A percentile compares a stretch with the other conserved stretches of the same genome.
phyloP scores from a whole-genome alignment of 2,888 invertebrate genomes.

The Sinotaia quadrata region DNA sequence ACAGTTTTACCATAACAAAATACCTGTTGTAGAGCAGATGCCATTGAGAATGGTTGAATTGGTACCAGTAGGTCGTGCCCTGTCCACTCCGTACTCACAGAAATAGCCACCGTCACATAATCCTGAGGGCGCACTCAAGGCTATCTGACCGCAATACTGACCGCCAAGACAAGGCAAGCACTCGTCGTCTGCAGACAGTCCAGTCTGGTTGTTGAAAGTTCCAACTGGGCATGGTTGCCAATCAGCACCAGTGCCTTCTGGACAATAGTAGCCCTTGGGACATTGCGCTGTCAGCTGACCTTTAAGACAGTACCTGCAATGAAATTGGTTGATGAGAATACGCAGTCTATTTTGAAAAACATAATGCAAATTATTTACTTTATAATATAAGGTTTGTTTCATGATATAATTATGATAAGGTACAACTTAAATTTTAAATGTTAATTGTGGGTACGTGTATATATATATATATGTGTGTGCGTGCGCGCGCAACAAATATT shows the following conservation, averaged over 20 bases:
- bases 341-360: not conserved
- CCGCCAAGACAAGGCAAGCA: constrained; percentile 67
- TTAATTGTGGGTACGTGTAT: no score
- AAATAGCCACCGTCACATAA: constrained; percentile 64
- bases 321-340: not conserved
- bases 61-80: constrained; percentile 53
- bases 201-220: constrained; percentile 68
- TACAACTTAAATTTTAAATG: no score
- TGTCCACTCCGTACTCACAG: constrained; percentile 67
- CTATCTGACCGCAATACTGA: constrained; percentile 59
- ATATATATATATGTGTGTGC: no score
- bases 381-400: no score
- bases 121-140: constrained; percentile 47
- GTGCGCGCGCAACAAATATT: no score
- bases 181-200: constrained; percentile 49
- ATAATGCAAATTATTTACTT: not conserved
- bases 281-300: constrained; percentile 59
- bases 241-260: constrained; percentile 62
- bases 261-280: constrained; percentile 67
- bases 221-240: constrained; percentile 66
- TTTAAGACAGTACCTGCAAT: constrained; percentile 62
- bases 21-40: constrained; percentile 40
- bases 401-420: no score
- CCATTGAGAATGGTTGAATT: constrained; percentile 44
- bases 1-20: no score